These are phyloP conservation scores for Lytechinus variegatus DNA, from an alignment of 35 echinoderm and acorn worm genomes.

Conservation along the genomic window DNA sequence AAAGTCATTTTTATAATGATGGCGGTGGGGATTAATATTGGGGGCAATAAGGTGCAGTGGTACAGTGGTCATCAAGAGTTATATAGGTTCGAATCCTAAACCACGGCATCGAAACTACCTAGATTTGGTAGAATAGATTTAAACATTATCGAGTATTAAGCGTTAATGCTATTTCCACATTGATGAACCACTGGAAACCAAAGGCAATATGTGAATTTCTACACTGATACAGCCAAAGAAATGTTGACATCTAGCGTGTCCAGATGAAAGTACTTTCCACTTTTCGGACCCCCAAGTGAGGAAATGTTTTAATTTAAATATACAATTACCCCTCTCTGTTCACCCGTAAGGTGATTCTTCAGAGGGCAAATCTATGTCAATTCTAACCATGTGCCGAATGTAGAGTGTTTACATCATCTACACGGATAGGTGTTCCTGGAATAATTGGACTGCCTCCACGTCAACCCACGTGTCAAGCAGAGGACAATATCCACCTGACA, in stretches of 20 bases:
- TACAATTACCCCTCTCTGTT: not conserved
- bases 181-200: too few relatives aligned
- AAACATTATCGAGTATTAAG: too few relatives aligned
- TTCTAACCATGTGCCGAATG: not conserved
- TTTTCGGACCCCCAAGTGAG: not conserved
- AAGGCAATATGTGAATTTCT: too few relatives aligned
- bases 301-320: not conserved
- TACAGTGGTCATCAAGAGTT: not conserved
- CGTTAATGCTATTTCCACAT: too few relatives aligned
- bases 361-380: not conserved
- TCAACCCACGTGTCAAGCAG: not conserved
- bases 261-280: not conserved
- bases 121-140: too few relatives aligned
- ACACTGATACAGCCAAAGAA: too few relatives aligned
- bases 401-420: too few relatives aligned
- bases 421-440: not conserved
- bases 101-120: too few relatives aligned
- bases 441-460: not conserved
- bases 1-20: not conserved
- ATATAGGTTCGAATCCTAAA: too few relatives aligned
- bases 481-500: not conserved
- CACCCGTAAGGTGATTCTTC: not conserved
- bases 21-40: not conserved
- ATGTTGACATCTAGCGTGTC: not conserved
- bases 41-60: not conserved